Base-by-base conservation (phyloP, 2,113 vertebrate genomes). In the Myotis brandtii region DNA sequence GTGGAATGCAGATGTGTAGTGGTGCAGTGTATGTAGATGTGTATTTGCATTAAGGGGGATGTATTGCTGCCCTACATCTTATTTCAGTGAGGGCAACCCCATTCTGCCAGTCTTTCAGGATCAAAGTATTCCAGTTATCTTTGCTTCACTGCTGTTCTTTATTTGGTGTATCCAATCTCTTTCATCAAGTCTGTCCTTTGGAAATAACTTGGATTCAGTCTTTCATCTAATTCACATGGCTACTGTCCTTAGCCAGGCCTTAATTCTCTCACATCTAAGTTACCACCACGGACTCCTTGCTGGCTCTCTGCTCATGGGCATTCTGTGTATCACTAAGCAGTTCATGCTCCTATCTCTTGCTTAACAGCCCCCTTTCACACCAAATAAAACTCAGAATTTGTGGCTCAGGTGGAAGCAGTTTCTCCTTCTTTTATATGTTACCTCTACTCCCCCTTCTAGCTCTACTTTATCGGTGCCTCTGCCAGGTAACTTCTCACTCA, bases 1-100 rank as follows among this genome's bases (percentile, higher is more conserved):
- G 5, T 5, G 0, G 54, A 50, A 37, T 17, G 30, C 3, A 77
- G 50, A 21, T 6, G 1, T 13, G 3, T 5, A 27, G 69, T 0
- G 0, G 3, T 17, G n/a, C 18, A 46, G 34, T 5, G 8, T 73
- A 30, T 8, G 10, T 8, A 18, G 77, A 34, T 1, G 1, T 37
- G 17, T 13, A 10, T 48, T 37, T 84, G 59, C 18, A 20, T 40
- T 20, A 18, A 34, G 34, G 54, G 7, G 7, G 5, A 4, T 5
- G 43, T 34, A 3, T 7, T 1, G 12, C 4, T 40, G 37, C 12
- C 59, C 14, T 12, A 11, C 1, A 27, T 9, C 52, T 43, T 10
- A 40, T 5, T 43, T 30, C 12, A 21, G 40, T 11, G 40, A 37
- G 27, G 43, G 75, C 54, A 54, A 21, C 59, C 21, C 54, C 32